Evolutionary conservation across 2,888 invertebrate species (phyloP).

Genomic region (Branchellion lobata): DNA sequence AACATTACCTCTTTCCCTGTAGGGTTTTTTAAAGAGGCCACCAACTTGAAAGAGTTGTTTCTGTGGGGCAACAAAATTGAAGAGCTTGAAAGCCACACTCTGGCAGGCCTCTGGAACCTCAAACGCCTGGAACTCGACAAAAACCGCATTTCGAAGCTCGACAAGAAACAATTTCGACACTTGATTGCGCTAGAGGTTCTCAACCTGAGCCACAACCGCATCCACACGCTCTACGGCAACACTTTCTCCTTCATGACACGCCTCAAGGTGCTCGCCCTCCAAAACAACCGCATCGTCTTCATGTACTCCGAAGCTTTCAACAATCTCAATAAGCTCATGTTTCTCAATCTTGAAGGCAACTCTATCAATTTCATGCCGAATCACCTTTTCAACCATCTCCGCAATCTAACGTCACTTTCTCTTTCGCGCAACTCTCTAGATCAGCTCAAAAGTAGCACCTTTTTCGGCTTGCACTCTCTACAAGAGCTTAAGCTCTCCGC

Average conservation of each 20-base stretch:
- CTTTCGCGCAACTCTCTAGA: conserved; percentile 50
- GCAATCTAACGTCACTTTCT: conserved; percentile 48
- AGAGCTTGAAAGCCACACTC: conserved; percentile 47
- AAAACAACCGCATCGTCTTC: conserved; percentile 49
- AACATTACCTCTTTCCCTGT: conserved; percentile 47
- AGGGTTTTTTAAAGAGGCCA: conserved; percentile 47
- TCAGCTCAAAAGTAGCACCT: conserved; percentile 46
- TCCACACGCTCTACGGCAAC: conserved; percentile 46
- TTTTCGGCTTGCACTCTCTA: conserved; percentile 46
- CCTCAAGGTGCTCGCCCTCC: conserved; percentile 50
- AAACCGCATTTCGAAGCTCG: conserved; percentile 48
- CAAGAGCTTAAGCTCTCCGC: conserved; percentile 49
- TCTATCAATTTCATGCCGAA: conserved; percentile 47
- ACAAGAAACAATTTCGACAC: conserved; percentile 48
- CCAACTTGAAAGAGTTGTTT: conserved; percentile 48
- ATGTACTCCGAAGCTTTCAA: conserved; percentile 48
- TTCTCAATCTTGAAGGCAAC: conserved; percentile 49
- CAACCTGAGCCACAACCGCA: conserved; percentile 50
- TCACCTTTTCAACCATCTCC: conserved; percentile 46
- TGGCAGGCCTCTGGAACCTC: conserved; percentile 50
- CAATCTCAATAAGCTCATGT: conserved; percentile 46
- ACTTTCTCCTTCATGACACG: conserved; percentile 48
- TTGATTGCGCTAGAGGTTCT: conserved; percentile 49
- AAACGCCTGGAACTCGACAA: conserved; percentile 50
- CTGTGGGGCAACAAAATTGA: conserved; percentile 52